Percentiles rank a stretch among this genome's conserved stretches.
phyloP scores from a whole-genome alignment of 2,113 vertebrate species.

The Platanista minor region DNA sequence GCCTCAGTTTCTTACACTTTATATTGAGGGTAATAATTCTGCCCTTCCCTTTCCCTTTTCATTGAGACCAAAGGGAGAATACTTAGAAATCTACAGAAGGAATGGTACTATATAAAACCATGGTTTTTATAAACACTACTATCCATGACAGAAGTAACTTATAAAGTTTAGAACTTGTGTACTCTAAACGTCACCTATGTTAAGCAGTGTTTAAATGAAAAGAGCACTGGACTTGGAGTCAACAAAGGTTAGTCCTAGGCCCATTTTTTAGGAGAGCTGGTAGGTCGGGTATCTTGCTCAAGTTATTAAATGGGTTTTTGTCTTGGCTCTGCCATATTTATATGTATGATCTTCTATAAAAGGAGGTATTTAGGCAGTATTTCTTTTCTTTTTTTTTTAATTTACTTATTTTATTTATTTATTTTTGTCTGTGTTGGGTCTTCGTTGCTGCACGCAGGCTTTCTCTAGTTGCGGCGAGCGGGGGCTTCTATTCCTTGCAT shows the following conservation, averaged over 20 bases:
- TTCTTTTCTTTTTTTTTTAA: not conserved
- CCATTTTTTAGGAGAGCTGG: not conserved
- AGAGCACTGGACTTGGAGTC: not conserved
- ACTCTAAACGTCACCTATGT: not conserved
- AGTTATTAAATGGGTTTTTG: not conserved
- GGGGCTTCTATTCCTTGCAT: no score
- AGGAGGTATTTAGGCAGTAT: not conserved
- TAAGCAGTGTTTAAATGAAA: not conserved
- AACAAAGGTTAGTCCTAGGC: not conserved
- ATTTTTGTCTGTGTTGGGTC: no score
- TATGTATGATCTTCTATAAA: not conserved
- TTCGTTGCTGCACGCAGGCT: no score
- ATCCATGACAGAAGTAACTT: not conserved
- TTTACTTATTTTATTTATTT: no score
- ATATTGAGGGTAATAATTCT: not conserved
- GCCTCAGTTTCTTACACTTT: not conserved
- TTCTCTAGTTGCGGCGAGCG: no score
- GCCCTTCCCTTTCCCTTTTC: not conserved
- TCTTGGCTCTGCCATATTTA: not conserved
- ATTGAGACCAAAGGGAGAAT: not conserved
- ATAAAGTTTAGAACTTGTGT: not conserved
- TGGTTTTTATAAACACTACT: not conserved
- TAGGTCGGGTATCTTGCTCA: not conserved
- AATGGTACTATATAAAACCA: not conserved
- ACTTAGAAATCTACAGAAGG: not conserved